phyloP scores from a whole-genome alignment of 2,888 invertebrate species.

The Monoplex corrugatus region DNA sequence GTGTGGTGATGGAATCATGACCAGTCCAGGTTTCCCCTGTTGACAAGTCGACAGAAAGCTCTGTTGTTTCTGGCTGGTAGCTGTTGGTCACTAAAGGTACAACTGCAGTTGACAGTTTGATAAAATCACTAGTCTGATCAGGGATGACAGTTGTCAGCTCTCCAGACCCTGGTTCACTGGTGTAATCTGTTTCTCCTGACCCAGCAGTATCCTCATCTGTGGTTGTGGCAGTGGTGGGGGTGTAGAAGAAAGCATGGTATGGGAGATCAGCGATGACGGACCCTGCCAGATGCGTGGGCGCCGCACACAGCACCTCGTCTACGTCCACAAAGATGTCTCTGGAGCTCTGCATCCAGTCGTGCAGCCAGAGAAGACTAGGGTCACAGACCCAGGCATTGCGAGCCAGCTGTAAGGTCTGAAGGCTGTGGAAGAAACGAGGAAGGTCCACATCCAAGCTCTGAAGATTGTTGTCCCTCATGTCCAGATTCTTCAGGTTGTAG shows the following conservation, averaged over 20 bases:
- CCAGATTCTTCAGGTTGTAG: constrained; percentile 59
- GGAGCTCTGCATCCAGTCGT: constrained; percentile 80
- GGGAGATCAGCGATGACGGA: constrained; percentile 40
- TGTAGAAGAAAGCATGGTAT: constrained; percentile 22
- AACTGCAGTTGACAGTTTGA: too few relatives aligned
- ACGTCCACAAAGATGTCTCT: constrained; percentile 57
- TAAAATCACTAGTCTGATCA: not conserved
- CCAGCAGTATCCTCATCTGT: not conserved
- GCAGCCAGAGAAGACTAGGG: constrained; percentile 90
- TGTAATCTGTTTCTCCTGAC: not conserved
- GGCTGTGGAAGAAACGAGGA: constrained; percentile 48
- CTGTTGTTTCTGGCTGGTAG: too few relatives aligned
- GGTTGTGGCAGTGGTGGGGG: not conserved
- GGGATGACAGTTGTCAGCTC: not conserved
- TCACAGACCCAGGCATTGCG: constrained; percentile 92
- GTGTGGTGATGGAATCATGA: too few relatives aligned
- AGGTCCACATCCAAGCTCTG: constrained; percentile 60
- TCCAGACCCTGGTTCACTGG: not conserved
- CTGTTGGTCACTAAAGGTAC: too few relatives aligned
- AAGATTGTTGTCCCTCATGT: constrained; percentile 65
- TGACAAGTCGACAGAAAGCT: too few relatives aligned
- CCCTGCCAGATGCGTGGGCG: constrained; percentile 34
- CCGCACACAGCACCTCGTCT: constrained; percentile 40
- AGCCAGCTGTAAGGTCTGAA: constrained; percentile 84
- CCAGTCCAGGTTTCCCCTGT: too few relatives aligned